Percentiles rank a stretch among this genome's conserved stretches.
Conservation (phyloP, 1,140 invertebrate genomes). For the Heterodera schachtii region DNA sequence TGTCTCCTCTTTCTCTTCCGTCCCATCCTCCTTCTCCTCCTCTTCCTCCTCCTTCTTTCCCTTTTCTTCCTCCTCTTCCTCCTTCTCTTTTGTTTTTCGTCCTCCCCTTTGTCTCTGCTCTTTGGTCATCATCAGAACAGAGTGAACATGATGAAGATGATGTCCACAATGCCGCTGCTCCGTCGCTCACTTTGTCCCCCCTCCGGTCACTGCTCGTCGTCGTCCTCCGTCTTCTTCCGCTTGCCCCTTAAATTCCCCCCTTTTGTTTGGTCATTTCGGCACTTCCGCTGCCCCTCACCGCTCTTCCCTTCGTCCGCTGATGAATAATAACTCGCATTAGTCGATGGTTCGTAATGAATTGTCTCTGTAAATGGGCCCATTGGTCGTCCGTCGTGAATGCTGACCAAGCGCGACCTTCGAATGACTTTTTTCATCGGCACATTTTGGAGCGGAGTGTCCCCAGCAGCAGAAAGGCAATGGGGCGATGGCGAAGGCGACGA, state of each 20-base stretch:
- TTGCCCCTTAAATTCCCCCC: no score
- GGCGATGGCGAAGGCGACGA: background rate
- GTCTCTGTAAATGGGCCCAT: constrained; percentile 57
- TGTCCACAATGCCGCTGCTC: background rate
- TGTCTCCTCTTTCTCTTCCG: no score
- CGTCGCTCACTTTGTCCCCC: background rate
- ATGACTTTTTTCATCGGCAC: constrained; percentile 48
- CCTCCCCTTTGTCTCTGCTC: background rate
- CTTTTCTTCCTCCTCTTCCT: no score
- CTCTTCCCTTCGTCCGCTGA: no score
- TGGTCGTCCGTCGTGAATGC: constrained; percentile 64
- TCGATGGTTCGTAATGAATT: constrained; percentile 49
- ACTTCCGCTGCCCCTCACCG: no score
- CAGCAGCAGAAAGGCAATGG: background rate
- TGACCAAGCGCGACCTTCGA: constrained; percentile 58
- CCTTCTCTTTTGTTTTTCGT: background rate
- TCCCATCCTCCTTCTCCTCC: no score
- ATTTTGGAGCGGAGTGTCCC: background rate
- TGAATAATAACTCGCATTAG: no score
- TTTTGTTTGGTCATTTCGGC: no score
- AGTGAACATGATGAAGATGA: background rate
- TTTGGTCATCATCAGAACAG: background rate
- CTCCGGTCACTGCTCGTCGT: background rate
- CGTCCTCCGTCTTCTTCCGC: no score
- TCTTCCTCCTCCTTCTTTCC: no score